Evolutionary conservation across 35 echinoderm and acorn worm species (phyloP).

Genomic region (Chiridota heheva): DNA sequence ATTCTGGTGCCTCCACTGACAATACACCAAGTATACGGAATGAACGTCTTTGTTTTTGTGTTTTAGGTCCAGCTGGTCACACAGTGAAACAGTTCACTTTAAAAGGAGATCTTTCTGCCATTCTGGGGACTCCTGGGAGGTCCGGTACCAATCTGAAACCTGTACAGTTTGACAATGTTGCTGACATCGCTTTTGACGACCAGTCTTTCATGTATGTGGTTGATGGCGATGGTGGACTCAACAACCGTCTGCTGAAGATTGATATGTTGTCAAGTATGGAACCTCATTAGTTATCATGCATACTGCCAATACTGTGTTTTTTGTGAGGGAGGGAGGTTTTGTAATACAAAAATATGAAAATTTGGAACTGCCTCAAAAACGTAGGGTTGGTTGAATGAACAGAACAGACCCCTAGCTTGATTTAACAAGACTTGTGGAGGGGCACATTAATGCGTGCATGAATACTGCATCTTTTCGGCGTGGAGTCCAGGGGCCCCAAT

Average conservation of each 20-base stretch:
- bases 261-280: too few relatives aligned
- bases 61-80: slow-evolving; percentile 53
- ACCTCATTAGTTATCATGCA: neutral
- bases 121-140: slow-evolving; percentile 64
- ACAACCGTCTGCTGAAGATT: slow-evolving; percentile 83
- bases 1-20: too few relatives aligned
- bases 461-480: too few relatives aligned
- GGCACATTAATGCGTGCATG: too few relatives aligned
- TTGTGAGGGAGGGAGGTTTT: neutral
- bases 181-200: slow-evolving; percentile 68
- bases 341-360: neutral
- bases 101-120: slow-evolving; percentile 42
- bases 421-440: too few relatives aligned
- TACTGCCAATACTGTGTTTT: neutral
- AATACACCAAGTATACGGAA: too few relatives aligned
- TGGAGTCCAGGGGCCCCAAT: too few relatives aligned
- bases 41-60: neutral
- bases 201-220: slow-evolving; percentile 66
- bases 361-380: too few relatives aligned
- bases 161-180: slow-evolving; percentile 85
- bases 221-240: slow-evolving; percentile 94
- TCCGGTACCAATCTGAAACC: slow-evolving; percentile 61
- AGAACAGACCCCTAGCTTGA: too few relatives aligned
- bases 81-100: slow-evolving; percentile 72
- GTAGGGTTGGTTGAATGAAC: too few relatives aligned